Percentiles rank a stretch among this genome's conserved stretches.
Conservation (phyloP, 2,797 vertebrate species). For the Danio kyathit region DNA sequence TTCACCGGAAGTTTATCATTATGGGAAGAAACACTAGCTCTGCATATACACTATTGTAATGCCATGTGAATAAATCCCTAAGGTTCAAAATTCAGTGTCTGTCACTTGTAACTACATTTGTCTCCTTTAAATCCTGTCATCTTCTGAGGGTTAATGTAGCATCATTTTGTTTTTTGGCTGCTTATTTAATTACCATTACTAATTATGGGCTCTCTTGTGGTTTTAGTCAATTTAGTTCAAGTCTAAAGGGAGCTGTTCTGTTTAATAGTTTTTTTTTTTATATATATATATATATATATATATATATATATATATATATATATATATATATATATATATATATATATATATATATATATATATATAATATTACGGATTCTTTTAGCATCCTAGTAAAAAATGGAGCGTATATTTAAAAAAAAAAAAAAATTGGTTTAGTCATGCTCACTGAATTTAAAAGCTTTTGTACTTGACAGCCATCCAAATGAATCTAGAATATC, state of each 20-base stretch:
- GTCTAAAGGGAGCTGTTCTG: not conserved
- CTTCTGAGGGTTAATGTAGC: not conserved
- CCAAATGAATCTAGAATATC: not conserved
- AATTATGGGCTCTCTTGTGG: not conserved
- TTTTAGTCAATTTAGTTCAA: not conserved
- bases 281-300: no score
- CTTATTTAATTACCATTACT: constrained; percentile 4
- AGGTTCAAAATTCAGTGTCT: not conserved
- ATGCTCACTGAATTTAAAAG: no score
- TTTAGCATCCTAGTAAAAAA: not conserved
- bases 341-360: no score
- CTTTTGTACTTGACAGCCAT: not conserved
- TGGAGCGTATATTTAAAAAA: not conserved
- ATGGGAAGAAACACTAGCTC: no score
- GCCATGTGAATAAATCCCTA: not conserved
- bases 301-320: no score
- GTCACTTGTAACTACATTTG: not conserved
- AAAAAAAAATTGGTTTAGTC: not conserved
- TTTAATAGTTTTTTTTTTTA: not conserved
- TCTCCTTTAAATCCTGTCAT: not conserved
- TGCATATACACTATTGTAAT: no score
- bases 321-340: no score
- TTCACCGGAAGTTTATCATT: no score
- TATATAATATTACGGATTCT: not conserved
- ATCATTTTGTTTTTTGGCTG: not conserved